Evolutionary conservation across 2,888 invertebrate genomes (phyloP), one percentile per base, ranked within the genome.

Genomic region (Bedellia somnulentella): DNA sequence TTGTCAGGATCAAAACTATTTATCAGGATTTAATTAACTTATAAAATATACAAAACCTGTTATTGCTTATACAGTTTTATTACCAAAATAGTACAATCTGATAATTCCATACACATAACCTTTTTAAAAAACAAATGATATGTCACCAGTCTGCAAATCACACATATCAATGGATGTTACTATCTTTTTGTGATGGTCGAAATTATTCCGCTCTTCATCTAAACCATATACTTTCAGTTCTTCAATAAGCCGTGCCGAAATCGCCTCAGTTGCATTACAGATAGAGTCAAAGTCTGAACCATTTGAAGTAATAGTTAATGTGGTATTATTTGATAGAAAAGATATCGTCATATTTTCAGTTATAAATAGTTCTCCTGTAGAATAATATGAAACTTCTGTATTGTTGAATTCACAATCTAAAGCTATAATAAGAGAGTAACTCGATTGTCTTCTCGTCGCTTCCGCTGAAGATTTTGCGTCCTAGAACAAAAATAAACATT

Each of bases 141-240:
- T n/a, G n/a, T n/a, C 33, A 3, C 34, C 29, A 14, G 27, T 37
- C 34, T 40, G 26, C 6, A 64, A 40, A 24, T 37, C 23, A 35
- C 73, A 71, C 16, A 75, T 46, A 39, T 66, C 41, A 22, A 63
- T 46, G 3, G 33, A 36, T 1, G 34, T 33, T 8, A n/a, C 31
- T 3, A 63, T 35, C 23, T 46, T 34, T 39, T 43, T 57, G 30
- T 52, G 42, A 27, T 61, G 38, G 38, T 75, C 75, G 28, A 51
- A 81, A 41, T 75, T 73, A 35, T 76, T 75, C 5, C 53, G 28
- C 24, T 49, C 43, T 4, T 51, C 45, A 16, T 53, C 44, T 4
- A 78, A 47, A 4, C 76, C 76, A 31, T 61, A 77, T 4, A 76
- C 43, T 12, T 43, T 50, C 4, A 75, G 38, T 33, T 56, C 47